phyloP scores from a whole-genome alignment of 2,888 invertebrate genomes.

The Pandemis heparana region DNA sequence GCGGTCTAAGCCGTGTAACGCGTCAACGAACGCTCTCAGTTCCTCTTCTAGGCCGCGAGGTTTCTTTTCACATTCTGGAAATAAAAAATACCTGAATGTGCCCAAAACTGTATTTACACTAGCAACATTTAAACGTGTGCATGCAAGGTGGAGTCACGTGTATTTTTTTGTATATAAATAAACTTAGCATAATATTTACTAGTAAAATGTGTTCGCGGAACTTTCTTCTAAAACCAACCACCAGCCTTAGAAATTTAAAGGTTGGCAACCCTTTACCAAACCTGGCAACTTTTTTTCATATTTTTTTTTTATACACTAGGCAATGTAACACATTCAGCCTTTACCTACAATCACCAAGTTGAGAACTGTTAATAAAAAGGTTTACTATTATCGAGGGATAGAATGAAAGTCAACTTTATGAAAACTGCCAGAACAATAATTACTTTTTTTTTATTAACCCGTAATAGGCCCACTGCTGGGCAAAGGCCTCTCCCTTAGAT shows the following conservation, averaged over 20 bases:
- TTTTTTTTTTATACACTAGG: too few relatives aligned
- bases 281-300: background rate
- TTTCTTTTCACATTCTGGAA: slow-evolving; percentile 61
- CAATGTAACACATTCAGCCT: too few relatives aligned
- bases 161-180: slow-evolving; percentile 48
- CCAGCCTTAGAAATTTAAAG: background rate
- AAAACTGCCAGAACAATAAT: too few relatives aligned
- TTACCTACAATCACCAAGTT: too few relatives aligned
- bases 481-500: too few relatives aligned
- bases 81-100: slow-evolving; percentile 80
- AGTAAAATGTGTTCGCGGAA: background rate
- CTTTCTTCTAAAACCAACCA: background rate
- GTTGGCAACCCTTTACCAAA: too few relatives aligned
- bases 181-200: background rate
- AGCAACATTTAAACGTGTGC: slow-evolving; percentile 34
- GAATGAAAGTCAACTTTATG: too few relatives aligned
- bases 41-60: slow-evolving; percentile 52
- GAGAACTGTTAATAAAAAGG: too few relatives aligned
- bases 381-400: too few relatives aligned
- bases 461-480: too few relatives aligned
- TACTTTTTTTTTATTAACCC: too few relatives aligned
- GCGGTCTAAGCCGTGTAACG: slow-evolving; percentile 58
- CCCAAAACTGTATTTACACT: slow-evolving; percentile 70
- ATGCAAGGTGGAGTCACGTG: slow-evolving; percentile 55
- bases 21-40: slow-evolving; percentile 62